Conservation (phyloP, 2,888 invertebrate species). For the Phortica okadai region DNA sequence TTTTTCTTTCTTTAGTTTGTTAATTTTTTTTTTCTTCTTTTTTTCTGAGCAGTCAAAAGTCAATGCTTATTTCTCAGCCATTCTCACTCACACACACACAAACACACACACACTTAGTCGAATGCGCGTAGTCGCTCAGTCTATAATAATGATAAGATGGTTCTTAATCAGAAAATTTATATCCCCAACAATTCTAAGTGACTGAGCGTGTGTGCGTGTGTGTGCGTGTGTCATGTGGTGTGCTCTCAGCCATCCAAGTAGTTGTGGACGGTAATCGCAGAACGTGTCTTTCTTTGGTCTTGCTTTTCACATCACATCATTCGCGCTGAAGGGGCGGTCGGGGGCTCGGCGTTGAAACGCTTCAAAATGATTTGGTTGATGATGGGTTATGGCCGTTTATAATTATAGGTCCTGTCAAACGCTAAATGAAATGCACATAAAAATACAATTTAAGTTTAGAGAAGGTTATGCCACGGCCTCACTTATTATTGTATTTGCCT, state of each 20-base stretch:
- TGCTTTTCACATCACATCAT: not conserved
- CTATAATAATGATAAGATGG: conserved; percentile 76
- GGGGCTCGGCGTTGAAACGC: conserved; percentile 18
- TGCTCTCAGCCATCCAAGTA: not conserved
- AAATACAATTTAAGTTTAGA: conserved; percentile 60
- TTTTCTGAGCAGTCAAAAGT: conserved; percentile 26
- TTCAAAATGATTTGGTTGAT: conserved; percentile 54
- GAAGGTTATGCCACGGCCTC: conserved; percentile 47
- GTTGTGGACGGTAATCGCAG: not conserved
- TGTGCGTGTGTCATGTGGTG: not conserved
- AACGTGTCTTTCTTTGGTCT: not conserved
- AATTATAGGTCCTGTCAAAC: conserved; percentile 76
- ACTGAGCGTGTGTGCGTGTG: not conserved
- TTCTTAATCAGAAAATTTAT: conserved; percentile 77
- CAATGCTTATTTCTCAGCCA: conserved; percentile 6
- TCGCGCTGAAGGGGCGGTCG: conserved; percentile 37
- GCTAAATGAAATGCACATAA: conserved; percentile 70
- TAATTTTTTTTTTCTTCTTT: not conserved
- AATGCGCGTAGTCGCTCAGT: conserved; percentile 61
- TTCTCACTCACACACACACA: not conserved
- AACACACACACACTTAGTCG: conserved; percentile 44
- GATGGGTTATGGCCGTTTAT: conserved; percentile 75
- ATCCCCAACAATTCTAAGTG: conserved; percentile 61
- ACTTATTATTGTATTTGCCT: conserved; percentile 28
- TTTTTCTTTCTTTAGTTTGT: conserved; percentile 12